Evolutionary conservation across 1,140 invertebrate genomes (phyloP).

Genomic region (Battus philenor): DNA sequence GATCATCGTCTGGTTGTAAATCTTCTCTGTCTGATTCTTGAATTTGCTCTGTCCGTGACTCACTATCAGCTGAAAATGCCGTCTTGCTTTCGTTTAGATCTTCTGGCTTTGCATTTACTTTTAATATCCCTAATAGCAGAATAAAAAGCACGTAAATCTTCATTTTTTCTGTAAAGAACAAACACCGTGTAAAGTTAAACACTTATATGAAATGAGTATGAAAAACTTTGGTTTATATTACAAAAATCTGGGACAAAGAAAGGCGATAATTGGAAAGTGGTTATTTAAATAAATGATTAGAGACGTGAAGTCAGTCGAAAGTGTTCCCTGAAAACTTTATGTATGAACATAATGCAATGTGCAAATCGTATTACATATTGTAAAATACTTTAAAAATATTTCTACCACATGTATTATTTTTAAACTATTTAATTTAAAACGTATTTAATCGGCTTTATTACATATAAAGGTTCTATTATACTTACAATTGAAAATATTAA

Average conservation of each 20-base stretch:
- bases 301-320: neutral
- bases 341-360: too few species aligned
- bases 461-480: too few species aligned
- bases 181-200: conserved; percentile 5
- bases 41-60: conserved; percentile 24
- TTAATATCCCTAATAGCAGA: conserved; percentile 30
- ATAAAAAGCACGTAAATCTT: conserved; percentile 33
- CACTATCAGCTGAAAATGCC: conserved; percentile 20
- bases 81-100: conserved; percentile 17
- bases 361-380: too few species aligned
- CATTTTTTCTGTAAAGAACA: conserved; percentile 53
- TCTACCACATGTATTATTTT: too few species aligned
- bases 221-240: conserved; percentile 34
- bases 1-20: conserved; percentile 24
- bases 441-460: too few species aligned
- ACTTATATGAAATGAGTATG: conserved; percentile 10
- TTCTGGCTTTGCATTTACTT: conserved; percentile 26
- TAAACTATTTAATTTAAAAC: too few species aligned
- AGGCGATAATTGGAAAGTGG: conserved; percentile 26
- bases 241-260: conserved; percentile 50
- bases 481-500: too few species aligned
- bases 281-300: conserved; percentile 31
- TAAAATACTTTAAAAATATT: too few species aligned
- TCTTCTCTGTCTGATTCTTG: conserved; percentile 18
- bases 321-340: too few species aligned